Evolutionary conservation across 2,797 vertebrate species (phyloP).

Genomic region (Acipenser ruthenus): DNA sequence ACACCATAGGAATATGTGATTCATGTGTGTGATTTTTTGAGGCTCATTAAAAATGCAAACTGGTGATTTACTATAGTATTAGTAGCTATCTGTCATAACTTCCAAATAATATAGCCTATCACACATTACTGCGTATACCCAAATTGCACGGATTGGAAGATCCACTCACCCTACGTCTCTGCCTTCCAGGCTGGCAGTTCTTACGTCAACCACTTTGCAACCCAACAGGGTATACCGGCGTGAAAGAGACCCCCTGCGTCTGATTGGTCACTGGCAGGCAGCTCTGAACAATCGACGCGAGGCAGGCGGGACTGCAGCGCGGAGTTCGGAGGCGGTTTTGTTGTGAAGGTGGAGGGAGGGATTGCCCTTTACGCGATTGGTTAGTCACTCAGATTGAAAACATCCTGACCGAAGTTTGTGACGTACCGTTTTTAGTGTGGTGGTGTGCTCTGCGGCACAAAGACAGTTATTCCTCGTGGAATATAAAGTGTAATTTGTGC

Average conservation of each 20-base stretch:
- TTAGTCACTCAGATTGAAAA: background rate
- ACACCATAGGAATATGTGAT: no score
- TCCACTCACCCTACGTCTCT: constrained; percentile 1
- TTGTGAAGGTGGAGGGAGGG: background rate
- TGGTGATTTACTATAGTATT: no score
- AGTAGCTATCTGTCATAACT: no score
- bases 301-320: background rate
- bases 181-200: constrained; percentile 20
- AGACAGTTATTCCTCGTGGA: no score
- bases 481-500: no score
- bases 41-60: no score
- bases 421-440: no score
- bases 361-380: constrained; percentile 5
- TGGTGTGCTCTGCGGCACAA: no score
- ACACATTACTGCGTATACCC: background rate
- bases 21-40: no score
- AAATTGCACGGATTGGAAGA: constrained; percentile 2
- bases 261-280: constrained; percentile 14
- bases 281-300: constrained; percentile 1
- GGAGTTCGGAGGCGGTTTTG: background rate
- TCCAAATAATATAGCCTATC: no score
- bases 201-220: constrained; percentile 19
- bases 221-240: background rate
- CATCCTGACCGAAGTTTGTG: no score
- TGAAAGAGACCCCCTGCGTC: background rate